Percentiles rank a stretch among this genome's conserved stretches.
Evolutionary conservation across 2,888 invertebrate species (phyloP).

Genomic region (Oscheius onirici): DNA sequence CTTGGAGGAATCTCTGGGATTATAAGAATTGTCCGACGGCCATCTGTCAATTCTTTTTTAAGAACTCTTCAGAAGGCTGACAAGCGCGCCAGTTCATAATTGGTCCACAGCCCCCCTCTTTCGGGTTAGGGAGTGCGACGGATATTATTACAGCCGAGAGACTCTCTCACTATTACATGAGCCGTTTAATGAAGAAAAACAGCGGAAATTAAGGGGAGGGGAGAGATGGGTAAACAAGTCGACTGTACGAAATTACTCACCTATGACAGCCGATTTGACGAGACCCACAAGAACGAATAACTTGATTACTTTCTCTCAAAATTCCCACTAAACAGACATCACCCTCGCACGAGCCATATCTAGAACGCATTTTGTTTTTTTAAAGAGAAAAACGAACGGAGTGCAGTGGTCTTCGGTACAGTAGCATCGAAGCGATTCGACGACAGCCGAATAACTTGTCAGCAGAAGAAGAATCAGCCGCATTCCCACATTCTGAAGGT

Average conservation of each 20-base stretch:
- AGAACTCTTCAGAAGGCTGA: conserved; percentile 19
- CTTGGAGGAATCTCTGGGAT: too few species aligned
- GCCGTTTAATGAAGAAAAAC: not conserved
- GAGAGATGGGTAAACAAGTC: not conserved
- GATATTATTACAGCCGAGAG: conserved; percentile 4
- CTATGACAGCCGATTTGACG: conserved; percentile 53
- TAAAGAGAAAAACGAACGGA: too few species aligned
- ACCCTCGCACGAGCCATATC: conserved; percentile 67
- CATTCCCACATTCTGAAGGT: conserved; percentile 20
- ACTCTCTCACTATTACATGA: not conserved
- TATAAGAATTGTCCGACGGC: not conserved
- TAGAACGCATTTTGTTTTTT: too few species aligned
- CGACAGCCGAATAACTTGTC: not conserved
- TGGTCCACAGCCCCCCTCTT: conserved; percentile 18
- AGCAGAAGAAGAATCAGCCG: conserved; percentile 9
- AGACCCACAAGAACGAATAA: conserved; percentile 58
- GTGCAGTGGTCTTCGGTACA: conserved; percentile 68
- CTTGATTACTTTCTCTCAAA: conserved; percentile 55
- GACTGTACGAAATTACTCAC: conserved; percentile 35
- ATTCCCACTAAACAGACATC: conserved; percentile 68
- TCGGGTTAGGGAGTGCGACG: conserved; percentile 3
- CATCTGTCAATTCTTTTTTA: conserved; percentile 11
- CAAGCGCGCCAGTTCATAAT: conserved; percentile 22
- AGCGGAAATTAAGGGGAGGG: conserved; percentile 1
- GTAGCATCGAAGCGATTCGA: conserved; percentile 41